A percentile compares a stretch with the other conserved stretches of the same genome.
Conservation (phyloP, 2,888 invertebrate genomes). For the Drosophila planitibia region DNA sequence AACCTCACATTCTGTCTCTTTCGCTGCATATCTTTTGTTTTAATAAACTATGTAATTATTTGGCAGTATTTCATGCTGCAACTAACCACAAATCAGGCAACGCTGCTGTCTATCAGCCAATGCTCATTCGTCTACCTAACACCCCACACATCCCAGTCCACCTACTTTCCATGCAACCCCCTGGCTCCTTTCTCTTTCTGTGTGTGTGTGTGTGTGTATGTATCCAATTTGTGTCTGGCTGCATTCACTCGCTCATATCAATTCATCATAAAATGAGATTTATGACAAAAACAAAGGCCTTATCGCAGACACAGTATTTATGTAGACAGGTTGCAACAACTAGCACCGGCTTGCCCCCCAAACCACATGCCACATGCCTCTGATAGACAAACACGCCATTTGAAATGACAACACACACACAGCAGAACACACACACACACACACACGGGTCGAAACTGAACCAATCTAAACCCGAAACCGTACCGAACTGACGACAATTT, state of each 20-base stretch:
- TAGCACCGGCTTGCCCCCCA: conserved; percentile 22
- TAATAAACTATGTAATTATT: conserved; percentile 43
- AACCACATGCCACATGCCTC: conserved; percentile 7
- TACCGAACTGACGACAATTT: conserved; percentile 16
- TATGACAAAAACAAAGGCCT: conserved; percentile 85
- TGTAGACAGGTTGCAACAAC: conserved; percentile 80
- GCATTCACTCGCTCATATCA: conserved; percentile 77
- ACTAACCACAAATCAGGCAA: conserved; percentile 47
- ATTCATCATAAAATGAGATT: conserved; percentile 85
- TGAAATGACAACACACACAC: conserved; percentile 63
- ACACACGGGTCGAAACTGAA: conserved; percentile 16
- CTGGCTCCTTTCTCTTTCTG: neutral
- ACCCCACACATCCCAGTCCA: neutral
- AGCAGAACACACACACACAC: neutral
- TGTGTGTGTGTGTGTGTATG: conserved; percentile 24
- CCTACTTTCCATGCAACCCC: neutral
- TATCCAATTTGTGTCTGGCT: conserved; percentile 70
- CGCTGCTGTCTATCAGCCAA: conserved; percentile 47
- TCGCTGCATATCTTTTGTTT: neutral
- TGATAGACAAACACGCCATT: conserved; percentile 75
- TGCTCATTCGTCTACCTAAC: conserved; percentile 16
- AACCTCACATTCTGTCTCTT: neutral
- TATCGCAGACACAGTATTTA: conserved; percentile 83
- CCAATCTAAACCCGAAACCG: conserved; percentile 14
- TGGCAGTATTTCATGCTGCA: conserved; percentile 36